phyloP scores from a whole-genome alignment of 2,113 vertebrate species.

The Ia io region DNA sequence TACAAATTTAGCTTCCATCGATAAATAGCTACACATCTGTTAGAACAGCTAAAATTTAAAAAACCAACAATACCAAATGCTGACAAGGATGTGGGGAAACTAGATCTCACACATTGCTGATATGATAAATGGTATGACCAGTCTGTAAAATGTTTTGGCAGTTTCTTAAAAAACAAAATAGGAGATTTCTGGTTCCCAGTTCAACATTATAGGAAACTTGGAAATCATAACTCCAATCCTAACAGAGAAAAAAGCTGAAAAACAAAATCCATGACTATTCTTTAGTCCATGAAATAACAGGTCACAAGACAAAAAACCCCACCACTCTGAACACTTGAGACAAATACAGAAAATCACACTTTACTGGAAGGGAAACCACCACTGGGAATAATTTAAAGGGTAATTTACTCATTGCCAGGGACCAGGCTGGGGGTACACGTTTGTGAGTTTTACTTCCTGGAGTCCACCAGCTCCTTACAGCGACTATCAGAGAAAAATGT shows the following conservation, averaged over 20 bases:
- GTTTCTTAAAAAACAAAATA: neutral
- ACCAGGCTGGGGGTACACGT: neutral
- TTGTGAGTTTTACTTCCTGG: neutral
- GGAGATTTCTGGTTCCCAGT: neutral
- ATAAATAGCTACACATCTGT: neutral
- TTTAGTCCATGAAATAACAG: neutral
- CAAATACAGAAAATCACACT: neutral
- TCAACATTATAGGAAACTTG: neutral
- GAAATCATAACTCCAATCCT: neutral
- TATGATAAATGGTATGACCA: neutral
- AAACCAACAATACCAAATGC: neutral
- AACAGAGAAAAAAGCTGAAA: neutral
- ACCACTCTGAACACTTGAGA: neutral
- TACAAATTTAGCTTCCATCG: neutral
- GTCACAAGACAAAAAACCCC: neutral
- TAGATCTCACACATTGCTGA: neutral
- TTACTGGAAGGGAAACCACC: neutral
- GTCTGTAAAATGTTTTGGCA: neutral
- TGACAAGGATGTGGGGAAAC: neutral
- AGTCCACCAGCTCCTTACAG: neutral
- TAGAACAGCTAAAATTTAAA: neutral
- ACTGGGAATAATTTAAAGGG: neutral
- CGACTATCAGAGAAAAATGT: neutral
- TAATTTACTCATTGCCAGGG: neutral
- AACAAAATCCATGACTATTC: neutral